A percentile compares a stretch with the other conserved stretches of the same genome.
Evolutionary conservation across 2,888 invertebrate species (phyloP).

Genomic region (Drosophila kokeensis): DNA sequence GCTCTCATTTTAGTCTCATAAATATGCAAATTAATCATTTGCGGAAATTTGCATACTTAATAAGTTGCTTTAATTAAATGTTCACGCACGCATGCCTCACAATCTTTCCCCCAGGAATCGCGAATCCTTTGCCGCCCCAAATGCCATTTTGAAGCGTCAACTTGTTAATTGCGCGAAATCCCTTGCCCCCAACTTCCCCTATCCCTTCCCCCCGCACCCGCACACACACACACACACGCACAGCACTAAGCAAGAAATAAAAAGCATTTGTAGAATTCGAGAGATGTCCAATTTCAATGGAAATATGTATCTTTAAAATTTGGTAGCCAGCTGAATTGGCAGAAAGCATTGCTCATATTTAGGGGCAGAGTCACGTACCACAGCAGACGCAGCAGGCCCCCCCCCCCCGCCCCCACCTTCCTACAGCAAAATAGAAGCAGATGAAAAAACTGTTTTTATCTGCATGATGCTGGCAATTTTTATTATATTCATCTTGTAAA

Average conservation of each 20-base stretch:
- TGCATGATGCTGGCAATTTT: constrained; percentile 49
- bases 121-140: constrained; percentile 5
- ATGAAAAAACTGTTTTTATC: constrained; percentile 53
- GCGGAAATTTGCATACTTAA: constrained; percentile 81
- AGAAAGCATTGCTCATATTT: constrained; percentile 59
- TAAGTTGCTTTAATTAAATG: constrained; percentile 82
- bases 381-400: constrained; percentile 31
- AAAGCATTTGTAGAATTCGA: constrained; percentile 4
- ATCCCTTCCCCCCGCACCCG: background rate
- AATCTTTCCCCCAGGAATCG: constrained; percentile 72
- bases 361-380: constrained; percentile 64
- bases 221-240: background rate
- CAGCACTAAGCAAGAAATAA: background rate
- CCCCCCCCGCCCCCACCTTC: constrained; percentile 8
- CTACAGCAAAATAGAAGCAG: constrained; percentile 14
- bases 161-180: constrained; percentile 66
- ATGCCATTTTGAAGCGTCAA: constrained; percentile 58
- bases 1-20: constrained; percentile 86
- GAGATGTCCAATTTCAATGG: constrained; percentile 16
- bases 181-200: background rate
- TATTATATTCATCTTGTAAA: constrained; percentile 26
- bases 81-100: constrained; percentile 79
- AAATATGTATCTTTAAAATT: constrained; percentile 29
- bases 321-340: constrained; percentile 29
- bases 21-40: constrained; percentile 80